Conservation (phyloP, 35 echinoderm and acorn worm species). For the Heliocidaris erythrogramma region DNA sequence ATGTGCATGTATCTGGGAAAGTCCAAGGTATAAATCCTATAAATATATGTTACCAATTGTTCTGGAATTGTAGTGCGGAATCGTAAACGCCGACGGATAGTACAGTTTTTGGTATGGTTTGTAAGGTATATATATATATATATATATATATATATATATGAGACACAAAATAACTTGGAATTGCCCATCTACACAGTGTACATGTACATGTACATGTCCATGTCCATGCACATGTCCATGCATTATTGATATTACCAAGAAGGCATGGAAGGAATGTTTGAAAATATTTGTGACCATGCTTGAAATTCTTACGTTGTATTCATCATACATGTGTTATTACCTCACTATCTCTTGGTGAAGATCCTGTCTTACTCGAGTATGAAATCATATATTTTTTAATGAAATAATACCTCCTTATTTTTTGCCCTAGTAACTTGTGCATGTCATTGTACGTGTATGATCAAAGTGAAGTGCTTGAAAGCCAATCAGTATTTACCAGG, state of each 20-base stretch:
- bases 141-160: no score
- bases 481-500: no score
- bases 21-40: background rate
- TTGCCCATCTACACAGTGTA: no score
- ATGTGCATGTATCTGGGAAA: background rate
- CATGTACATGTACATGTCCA: no score
- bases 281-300: background rate
- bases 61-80: background rate
- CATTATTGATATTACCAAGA: no score
- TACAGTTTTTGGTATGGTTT: no score
- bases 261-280: background rate
- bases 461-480: background rate
- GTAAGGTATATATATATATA: no score
- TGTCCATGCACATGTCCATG: no score
- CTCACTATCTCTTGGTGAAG: background rate
- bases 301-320: background rate
- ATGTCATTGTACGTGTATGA: background rate
- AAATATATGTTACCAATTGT: background rate
- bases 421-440: background rate
- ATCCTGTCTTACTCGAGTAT: background rate
- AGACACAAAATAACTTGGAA: no score
- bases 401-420: background rate
- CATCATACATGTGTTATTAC: background rate
- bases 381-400: background rate
- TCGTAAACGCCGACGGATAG: background rate